Conservation (phyloP, 2,797 vertebrate species). For the Lepilemur ruficaudatus region DNA sequence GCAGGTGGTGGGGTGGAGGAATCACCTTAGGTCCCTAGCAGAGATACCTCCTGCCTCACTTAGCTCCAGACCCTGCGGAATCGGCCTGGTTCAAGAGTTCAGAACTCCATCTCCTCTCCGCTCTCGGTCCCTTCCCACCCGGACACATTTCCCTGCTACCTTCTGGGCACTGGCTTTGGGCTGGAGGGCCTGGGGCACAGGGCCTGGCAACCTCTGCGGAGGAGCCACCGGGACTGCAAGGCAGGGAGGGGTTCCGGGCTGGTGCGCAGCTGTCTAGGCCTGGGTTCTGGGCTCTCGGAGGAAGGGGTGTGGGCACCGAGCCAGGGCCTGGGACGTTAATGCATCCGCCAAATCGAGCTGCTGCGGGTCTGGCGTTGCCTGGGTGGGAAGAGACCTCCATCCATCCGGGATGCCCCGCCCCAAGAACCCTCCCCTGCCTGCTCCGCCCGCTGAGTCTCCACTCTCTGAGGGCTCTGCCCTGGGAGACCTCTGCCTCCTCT, state of each 20-base stretch:
- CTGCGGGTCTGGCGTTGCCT: not conserved
- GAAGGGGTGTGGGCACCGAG: not conserved
- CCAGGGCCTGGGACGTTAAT: fast-evolving
- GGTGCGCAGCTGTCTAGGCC: not conserved
- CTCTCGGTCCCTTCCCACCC: fast-evolving
- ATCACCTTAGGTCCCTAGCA: not conserved
- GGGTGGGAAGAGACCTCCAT: not conserved
- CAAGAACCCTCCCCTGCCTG: not conserved
- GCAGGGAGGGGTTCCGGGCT: fast-evolving
- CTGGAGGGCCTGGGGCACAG: not conserved
- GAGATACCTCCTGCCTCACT: not conserved
- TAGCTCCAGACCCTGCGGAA: no score
- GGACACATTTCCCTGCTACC: not conserved
- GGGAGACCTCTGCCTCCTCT: no score
- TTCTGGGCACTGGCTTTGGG: not conserved
- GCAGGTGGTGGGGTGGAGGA: not conserved
- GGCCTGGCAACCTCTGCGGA: no score
- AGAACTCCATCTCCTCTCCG: not conserved
- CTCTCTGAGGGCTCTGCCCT: not conserved
- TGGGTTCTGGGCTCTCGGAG: not conserved
- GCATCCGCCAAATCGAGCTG: not conserved
- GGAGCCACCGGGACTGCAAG: fast-evolving
- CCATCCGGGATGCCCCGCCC: not conserved
- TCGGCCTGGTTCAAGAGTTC: not conserved
- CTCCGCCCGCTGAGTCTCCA: fast-evolving